phyloP scores from a whole-genome alignment of 2,113 vertebrate species.

The Syrmaticus mikado region DNA sequence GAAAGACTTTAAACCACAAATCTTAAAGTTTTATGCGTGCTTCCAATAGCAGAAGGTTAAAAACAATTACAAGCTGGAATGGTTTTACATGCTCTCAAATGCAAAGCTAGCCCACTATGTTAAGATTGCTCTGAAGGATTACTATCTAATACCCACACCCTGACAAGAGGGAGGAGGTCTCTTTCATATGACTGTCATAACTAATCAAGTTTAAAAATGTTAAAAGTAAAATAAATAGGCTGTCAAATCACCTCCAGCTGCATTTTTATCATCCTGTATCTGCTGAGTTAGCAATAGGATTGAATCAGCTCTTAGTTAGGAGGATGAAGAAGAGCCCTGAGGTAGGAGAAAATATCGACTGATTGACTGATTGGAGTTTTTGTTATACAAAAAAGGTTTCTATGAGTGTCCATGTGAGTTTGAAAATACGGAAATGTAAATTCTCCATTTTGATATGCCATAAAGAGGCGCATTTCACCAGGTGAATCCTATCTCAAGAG shows the following conservation, averaged over 20 bases:
- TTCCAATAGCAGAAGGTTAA: not conserved
- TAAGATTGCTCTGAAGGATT: not conserved
- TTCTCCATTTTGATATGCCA: not conserved
- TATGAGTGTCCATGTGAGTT: not conserved
- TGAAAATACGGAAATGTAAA: not conserved
- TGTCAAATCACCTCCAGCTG: not conserved
- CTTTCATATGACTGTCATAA: not conserved
- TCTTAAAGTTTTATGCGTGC: not conserved
- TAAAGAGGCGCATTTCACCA: not conserved
- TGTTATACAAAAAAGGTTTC: not conserved
- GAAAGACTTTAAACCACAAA: not conserved
- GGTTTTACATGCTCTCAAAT: not conserved
- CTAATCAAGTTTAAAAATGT: not conserved
- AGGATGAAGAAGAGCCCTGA: not conserved
- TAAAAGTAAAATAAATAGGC: not conserved
- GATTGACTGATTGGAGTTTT: not conserved
- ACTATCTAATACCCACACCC: not conserved
- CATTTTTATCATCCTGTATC: not conserved
- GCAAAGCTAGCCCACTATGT: not conserved
- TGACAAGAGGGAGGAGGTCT: not conserved
- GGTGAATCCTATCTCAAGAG: not conserved
- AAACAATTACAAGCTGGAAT: not conserved
- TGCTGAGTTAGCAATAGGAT: not conserved
- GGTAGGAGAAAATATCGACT: not conserved
- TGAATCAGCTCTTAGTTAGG: not conserved